Evolutionary conservation across 1,140 invertebrate genomes (phyloP).

Genomic region (Zaprionus kolodkinae): DNA sequence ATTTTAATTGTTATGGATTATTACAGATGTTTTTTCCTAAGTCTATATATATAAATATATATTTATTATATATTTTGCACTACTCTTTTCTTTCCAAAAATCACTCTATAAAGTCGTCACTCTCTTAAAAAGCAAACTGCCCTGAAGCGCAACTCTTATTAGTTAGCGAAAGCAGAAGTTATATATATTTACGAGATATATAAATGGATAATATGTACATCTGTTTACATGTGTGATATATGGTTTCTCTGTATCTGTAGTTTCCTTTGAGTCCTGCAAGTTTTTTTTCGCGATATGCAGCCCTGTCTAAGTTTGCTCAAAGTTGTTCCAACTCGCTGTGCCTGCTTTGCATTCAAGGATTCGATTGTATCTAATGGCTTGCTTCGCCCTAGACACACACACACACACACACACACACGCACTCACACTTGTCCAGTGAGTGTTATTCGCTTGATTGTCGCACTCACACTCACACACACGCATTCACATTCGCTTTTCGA

Average conservation of each 20-base stretch:
- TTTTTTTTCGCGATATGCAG: not conserved
- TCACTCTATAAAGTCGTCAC: too few species aligned
- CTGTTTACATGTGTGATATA: not conserved
- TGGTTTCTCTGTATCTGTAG: not conserved
- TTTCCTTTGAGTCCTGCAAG: not conserved
- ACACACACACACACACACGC: not conserved
- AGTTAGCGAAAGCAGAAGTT: not conserved
- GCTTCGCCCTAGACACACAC: not conserved
- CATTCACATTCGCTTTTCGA: conserved; percentile 45
- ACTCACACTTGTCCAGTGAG: conserved; percentile 7
- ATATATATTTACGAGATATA: not conserved
- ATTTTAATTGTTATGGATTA: too few species aligned
- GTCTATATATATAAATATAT: too few species aligned
- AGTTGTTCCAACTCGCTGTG: not conserved
- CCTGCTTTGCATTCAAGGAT: not conserved
- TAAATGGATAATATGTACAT: not conserved
- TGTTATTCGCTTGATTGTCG: conserved; percentile 44
- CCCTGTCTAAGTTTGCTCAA: not conserved
- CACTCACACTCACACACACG: conserved; percentile 13
- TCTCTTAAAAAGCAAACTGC: not conserved
- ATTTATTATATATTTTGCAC: too few species aligned
- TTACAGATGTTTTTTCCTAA: too few species aligned
- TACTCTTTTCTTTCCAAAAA: too few species aligned
- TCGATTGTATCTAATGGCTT: conserved; percentile 22
- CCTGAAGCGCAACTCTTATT: not conserved